Evolutionary conservation across 2,797 vertebrate genomes (phyloP).

Genomic region (Macroramphosus scolopax): DNA sequence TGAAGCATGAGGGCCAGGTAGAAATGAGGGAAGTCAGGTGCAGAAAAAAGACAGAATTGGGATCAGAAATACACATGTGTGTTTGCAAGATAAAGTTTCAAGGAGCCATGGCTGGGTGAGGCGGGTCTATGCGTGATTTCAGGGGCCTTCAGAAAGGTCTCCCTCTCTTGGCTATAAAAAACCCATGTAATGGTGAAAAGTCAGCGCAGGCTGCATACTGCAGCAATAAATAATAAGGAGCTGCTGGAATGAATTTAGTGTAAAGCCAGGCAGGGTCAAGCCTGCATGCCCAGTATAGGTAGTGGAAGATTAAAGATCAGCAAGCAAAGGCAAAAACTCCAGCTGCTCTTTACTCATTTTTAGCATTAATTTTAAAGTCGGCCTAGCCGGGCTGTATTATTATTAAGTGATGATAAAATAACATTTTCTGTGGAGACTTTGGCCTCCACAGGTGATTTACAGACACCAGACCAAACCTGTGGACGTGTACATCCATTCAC

Average conservation of each 20-base stretch:
- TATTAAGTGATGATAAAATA: constrained; percentile 68
- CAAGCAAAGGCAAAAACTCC: constrained; percentile 64
- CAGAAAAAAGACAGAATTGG: constrained; percentile 4
- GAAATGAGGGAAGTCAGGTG: constrained; percentile 33
- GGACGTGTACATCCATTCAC: constrained; percentile 46
- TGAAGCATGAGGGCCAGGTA: constrained; percentile 22
- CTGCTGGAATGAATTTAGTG: constrained; percentile 74
- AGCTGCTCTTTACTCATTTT: constrained; percentile 53
- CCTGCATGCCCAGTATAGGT: constrained; percentile 64
- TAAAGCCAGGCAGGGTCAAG: constrained; percentile 73
- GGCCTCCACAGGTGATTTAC: constrained; percentile 70
- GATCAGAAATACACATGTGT: constrained; percentile 12
- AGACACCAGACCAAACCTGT: constrained; percentile 49
- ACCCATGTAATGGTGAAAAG: constrained; percentile 69
- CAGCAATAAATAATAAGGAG: constrained; percentile 72
- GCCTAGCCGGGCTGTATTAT: no score
- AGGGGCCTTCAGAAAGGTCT: constrained; percentile 69
- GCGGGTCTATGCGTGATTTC: constrained; percentile 68
- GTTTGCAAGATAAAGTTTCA: constrained; percentile 24
- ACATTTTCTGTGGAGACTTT: constrained; percentile 47
- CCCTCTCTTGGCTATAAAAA: constrained; percentile 60
- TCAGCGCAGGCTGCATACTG: constrained; percentile 63
- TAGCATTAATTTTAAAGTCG: no score
- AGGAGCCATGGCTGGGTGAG: constrained; percentile 35
- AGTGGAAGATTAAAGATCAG: constrained; percentile 75